A percentile compares a stretch with the other conserved stretches of the same genome.
Conservation (phyloP, 2,797 vertebrate species). For the Sorex maritimensis region DNA sequence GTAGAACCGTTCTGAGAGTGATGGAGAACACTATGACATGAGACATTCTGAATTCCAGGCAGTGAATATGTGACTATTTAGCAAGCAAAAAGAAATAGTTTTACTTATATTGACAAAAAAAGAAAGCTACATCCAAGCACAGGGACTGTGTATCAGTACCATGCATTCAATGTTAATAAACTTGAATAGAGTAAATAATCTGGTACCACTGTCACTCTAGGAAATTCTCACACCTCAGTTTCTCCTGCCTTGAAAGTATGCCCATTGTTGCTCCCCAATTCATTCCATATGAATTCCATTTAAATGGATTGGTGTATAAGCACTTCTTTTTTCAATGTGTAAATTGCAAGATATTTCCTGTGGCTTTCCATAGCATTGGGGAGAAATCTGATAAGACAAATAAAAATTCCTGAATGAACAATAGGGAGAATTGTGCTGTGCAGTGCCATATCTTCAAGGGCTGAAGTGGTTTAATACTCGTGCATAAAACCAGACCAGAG, state of each 20-base stretch:
- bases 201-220: slow-evolving; percentile 52
- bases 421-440: slow-evolving; percentile 63
- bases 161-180: neutral
- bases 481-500: slow-evolving; percentile 6
- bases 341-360: slow-evolving; percentile 81
- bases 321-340: slow-evolving; percentile 58
- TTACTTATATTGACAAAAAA: neutral
- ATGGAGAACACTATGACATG: neutral
- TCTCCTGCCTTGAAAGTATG: slow-evolving; percentile 60
- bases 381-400: slow-evolving; percentile 80
- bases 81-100: neutral
- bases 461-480: slow-evolving; percentile 69
- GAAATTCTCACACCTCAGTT: slow-evolving; percentile 65
- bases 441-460: neutral
- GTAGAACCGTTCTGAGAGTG: neutral
- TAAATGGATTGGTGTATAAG: slow-evolving; percentile 62
- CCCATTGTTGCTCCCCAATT: slow-evolving; percentile 69
- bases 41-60: slow-evolving; percentile 26
- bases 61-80: neutral
- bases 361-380: slow-evolving; percentile 56
- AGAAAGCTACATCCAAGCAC: neutral
- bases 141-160: neutral
- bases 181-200: slow-evolving; percentile 53
- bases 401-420: slow-evolving; percentile 78
- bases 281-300: slow-evolving; percentile 69